Conservation (phyloP, 2,113 vertebrate genomes). For the Melanocharis versteri region DNA sequence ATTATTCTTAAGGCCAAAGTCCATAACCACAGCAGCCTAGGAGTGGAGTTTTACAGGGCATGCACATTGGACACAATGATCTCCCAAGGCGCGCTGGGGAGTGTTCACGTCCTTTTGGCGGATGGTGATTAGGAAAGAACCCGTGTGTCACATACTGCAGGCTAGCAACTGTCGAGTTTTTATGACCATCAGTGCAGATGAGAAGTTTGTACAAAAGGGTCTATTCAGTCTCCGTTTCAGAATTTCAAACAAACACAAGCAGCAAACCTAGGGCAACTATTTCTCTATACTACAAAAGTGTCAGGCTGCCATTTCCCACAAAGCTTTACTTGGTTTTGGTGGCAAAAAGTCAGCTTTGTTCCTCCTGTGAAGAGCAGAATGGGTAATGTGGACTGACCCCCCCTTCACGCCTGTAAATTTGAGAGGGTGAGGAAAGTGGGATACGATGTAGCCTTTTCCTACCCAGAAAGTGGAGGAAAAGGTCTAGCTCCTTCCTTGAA, state of each 20-base stretch:
- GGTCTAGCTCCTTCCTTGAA: not conserved
- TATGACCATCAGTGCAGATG: slow-evolving; percentile 38
- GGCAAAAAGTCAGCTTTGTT: not conserved
- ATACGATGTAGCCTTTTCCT: not conserved
- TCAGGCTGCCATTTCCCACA: slow-evolving; percentile 45
- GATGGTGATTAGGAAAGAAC: slow-evolving; percentile 33
- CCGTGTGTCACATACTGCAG: slow-evolving; percentile 48
- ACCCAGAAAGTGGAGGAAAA: not conserved
- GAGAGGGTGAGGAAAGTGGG: not conserved
- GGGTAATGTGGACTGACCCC: not conserved
- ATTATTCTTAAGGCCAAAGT: slow-evolving; percentile 55
- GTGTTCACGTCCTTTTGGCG: not conserved
- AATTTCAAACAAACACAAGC: slow-evolving; percentile 34
- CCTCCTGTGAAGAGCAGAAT: not conserved
- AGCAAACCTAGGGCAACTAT: slow-evolving; percentile 47
- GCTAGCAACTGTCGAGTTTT: slow-evolving; percentile 62
- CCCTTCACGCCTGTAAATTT: not conserved
- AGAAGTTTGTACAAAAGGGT: slow-evolving; percentile 54
- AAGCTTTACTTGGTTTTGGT: not conserved
- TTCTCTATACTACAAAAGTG: not conserved
- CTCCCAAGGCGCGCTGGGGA: slow-evolving; percentile 26
- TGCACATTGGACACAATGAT: slow-evolving; percentile 56
- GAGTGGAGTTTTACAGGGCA: slow-evolving; percentile 54
- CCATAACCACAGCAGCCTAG: slow-evolving; percentile 34
- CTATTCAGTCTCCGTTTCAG: slow-evolving; percentile 45